Evolutionary conservation across 2,888 invertebrate species (phyloP), one percentile per base, ranked within the genome.

Genomic region (Rhyacophila evoluta): DNA sequence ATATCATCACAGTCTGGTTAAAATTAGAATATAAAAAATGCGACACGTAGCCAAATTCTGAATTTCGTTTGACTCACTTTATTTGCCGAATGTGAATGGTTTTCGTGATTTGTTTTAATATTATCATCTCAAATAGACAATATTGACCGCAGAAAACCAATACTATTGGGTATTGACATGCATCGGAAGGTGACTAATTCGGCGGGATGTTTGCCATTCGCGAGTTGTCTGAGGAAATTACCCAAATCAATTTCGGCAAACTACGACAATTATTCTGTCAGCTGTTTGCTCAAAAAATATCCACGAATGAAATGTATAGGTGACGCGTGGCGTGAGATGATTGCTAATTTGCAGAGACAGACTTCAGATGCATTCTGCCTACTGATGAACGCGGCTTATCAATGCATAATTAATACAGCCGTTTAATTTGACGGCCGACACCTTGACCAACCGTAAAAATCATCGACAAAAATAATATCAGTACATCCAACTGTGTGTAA

Each of bases 341-440:
- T 8, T 55, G 55, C 25, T 55, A 55, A 55, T 55, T 55, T 55
- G 25, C 15, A 5, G 19, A 55, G 10, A 12, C 55, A 55, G 55
- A 55, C 55, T 55, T 55, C 2, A 19, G 55, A 55, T 55, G 55
- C 55, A 55, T n/a, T 55, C 25, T 19, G 55, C 55, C 55, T 55
- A 55, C 55, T 55, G 55, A 55, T 55, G 55, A 25, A 15, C 10
- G 25, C 19, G 2, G 15, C 19, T 41, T 15, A 55, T 55, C 19
- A 55, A 19, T 55, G 19, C 2, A 55, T 55, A 55, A 55, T 55
- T 55, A 55, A 55, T 55, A 19, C 8, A 19, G 19, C 8, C 25
- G 5, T 55, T 19, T 55, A 55, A 55, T 55, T 55, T 55, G 55
- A 55, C 25, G 55, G 55, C 25, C 55, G 25, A 5, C 55, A 55